These are phyloP conservation scores for Bungarus multicinctus DNA, from an alignment of 2,113 vertebrate species.

Conservation along the genomic window DNA sequence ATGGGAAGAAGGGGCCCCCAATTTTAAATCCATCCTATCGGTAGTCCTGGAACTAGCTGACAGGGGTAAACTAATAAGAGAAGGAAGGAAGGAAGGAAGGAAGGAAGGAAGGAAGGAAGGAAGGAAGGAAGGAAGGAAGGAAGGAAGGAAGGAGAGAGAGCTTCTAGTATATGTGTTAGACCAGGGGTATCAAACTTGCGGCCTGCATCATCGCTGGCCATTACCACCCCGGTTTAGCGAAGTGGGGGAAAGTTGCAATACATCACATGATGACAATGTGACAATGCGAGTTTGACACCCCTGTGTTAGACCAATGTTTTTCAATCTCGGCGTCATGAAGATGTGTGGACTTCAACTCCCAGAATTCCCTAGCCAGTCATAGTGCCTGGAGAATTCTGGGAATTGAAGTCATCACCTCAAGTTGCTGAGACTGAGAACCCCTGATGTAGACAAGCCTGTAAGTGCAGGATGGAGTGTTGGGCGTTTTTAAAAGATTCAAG, in stretches of 20 bases:
- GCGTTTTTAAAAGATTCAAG: neutral
- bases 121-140: too few species aligned
- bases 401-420: neutral
- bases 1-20: neutral
- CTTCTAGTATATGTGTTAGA: neutral
- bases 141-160: fast-evolving
- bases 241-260: too few species aligned
- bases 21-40: neutral
- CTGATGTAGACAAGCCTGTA: neutral
- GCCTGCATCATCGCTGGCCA: too few species aligned
- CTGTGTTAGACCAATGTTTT: neutral
- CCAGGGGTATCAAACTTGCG: too few species aligned
- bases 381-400: neutral
- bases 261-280: too few species aligned
- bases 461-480: neutral
- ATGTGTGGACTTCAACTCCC: neutral
- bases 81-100: neutral
- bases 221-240: too few species aligned
- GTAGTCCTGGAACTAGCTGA: neutral
- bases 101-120: neutral
- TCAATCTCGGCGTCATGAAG: neutral
- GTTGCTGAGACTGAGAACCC: neutral
- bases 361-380: neutral
- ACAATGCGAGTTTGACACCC: too few species aligned
- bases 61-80: neutral